Percentiles rank a stretch among this genome's conserved stretches.
phyloP scores from a whole-genome alignment of 2,113 vertebrate genomes.

The Hemiscyllium ocellatum region DNA sequence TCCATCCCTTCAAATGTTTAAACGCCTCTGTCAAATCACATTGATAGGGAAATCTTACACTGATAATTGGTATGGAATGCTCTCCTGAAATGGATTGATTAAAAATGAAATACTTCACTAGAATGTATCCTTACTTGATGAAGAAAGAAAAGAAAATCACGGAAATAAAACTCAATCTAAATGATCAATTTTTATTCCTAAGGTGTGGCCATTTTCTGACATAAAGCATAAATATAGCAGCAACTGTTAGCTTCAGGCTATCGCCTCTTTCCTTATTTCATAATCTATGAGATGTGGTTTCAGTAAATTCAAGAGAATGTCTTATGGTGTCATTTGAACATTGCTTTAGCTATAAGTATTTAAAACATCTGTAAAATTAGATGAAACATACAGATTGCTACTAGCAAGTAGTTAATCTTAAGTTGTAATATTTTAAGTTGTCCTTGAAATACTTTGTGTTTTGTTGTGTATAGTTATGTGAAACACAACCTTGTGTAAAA shows the following conservation, averaged over 20 bases:
- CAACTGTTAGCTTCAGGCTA: background rate
- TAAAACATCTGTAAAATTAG: background rate
- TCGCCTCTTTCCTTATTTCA: background rate
- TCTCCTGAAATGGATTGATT: background rate
- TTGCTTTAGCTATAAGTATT: background rate
- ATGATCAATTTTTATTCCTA: background rate
- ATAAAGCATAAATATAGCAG: background rate
- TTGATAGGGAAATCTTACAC: background rate
- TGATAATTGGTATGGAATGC: background rate
- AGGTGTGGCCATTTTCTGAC: background rate
- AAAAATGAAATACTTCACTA: background rate
- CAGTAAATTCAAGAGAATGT: background rate
- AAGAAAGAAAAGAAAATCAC: background rate
- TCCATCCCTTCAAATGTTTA: background rate
- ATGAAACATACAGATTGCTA: background rate
- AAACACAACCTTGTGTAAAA: too few species aligned
- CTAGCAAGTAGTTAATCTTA: background rate
- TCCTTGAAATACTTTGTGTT: background rate
- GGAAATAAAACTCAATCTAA: background rate
- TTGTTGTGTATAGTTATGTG: too few species aligned
- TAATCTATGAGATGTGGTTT: background rate
- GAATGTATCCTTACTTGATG: background rate
- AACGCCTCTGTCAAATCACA: background rate
- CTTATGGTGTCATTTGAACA: background rate
- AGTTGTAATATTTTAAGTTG: background rate